These are phyloP conservation scores for Apaloderma vittatum DNA, from an alignment of 2,113 vertebrate genomes.

Conservation along the genomic window DNA sequence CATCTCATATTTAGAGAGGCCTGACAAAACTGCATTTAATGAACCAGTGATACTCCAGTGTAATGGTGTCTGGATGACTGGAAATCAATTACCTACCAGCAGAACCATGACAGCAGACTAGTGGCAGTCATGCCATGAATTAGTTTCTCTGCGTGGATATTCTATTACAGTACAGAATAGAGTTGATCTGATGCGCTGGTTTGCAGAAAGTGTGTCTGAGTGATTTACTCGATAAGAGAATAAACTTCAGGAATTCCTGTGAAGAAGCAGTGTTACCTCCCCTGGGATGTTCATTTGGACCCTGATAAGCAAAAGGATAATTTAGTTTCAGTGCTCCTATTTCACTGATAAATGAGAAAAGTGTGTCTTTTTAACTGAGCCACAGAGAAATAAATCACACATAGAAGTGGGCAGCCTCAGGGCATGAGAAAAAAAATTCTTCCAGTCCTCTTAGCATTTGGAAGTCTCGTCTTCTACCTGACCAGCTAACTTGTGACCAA, in stretches of 20 bases:
- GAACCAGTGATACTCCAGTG: not conserved
- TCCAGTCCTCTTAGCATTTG: not conserved
- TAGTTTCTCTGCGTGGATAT: not conserved
- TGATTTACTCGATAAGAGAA: not conserved
- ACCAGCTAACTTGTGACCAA: not conserved
- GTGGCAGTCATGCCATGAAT: not conserved
- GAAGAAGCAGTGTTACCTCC: not conserved
- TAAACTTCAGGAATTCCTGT: not conserved
- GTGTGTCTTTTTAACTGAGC: not conserved
- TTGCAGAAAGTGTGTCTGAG: not conserved
- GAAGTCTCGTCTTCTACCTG: not conserved
- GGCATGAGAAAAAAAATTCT: not conserved
- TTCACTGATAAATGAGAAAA: not conserved
- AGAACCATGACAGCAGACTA: not conserved
- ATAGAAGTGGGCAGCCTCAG: not conserved
- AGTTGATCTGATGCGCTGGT: not conserved
- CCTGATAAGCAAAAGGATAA: not conserved
- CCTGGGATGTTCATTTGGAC: slow-evolving; percentile 6
- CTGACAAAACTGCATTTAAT: not conserved
- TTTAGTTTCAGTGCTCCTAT: not conserved
- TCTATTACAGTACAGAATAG: not conserved
- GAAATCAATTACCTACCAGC: not conserved
- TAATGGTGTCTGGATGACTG: not conserved
- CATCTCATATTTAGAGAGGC: not conserved
- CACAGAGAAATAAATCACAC: not conserved